Base-by-base conservation (phyloP, 2,888 invertebrate genomes). In the Fragum whitleyi region DNA sequence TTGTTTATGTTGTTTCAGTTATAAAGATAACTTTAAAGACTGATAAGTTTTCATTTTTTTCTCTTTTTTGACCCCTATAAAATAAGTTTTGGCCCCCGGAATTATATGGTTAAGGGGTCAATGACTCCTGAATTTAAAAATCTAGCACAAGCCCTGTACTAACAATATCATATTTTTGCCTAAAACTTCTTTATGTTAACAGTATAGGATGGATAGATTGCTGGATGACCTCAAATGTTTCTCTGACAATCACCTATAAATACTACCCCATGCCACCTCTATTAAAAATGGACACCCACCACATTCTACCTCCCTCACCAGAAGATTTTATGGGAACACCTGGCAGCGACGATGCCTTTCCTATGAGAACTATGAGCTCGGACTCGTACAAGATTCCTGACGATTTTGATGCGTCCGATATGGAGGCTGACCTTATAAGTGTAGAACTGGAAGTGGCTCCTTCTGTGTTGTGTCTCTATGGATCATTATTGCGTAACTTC, bases 401-500 rank as follows among this genome's bases (percentile, higher is more conserved):
- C 3, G 96, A 96, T 92, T 98, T 98, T 92, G 98, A 98, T 94
- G 97, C 98, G 0, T 96, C 96, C 0, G 95, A 96, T 0, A 95
- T 99, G 88, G 95, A 96, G 5, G 96, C 98, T 0, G 99, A 99
- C 94, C 96, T 96, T 94, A 97, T 99, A 0, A 97, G 96, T 80
- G 96, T 99, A 0, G 98, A 99, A 91, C 95, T 99, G 29, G 98
- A 99, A 95, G 97, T 99, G 42, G 98, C 98, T 0, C 98, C 98
- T 0, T 98, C 98, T 0, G 97, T 98, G 39, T 94, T 99, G 7
- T 96, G 97, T 89, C 95, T 98, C 0, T 99, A 98, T 92, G 99
- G 99, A 2, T 97, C 98, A 23, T 96, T 99, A 9, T 95, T 99
- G 42, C 96, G 97, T 74, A 97, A 97, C 93, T 97, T 98, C 90